These are phyloP conservation scores for Mastomys coucha DNA, from an alignment of 2,113 vertebrate genomes.

Conservation along the genomic window DNA sequence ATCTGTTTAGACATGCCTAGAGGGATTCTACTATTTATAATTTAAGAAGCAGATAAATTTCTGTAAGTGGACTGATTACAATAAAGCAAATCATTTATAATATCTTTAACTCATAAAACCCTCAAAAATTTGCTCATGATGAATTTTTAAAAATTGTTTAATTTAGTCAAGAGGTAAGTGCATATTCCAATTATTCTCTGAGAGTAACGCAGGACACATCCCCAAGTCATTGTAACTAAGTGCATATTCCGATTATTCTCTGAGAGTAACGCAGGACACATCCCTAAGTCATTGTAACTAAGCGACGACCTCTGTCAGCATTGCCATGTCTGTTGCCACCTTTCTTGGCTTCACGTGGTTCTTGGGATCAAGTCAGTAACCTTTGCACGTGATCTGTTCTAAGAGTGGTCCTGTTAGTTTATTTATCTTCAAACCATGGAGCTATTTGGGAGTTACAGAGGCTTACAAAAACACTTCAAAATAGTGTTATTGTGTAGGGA, in stretches of 20 bases:
- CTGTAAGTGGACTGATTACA: constrained; percentile 38
- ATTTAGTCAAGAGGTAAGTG: background rate
- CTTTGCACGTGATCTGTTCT: background rate
- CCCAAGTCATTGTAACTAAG: background rate
- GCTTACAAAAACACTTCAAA: background rate
- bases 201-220: background rate
- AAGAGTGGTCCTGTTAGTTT: background rate
- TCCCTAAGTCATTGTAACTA: background rate
- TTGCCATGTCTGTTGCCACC: background rate
- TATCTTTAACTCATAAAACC: constrained; percentile 33
- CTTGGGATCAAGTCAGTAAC: background rate
- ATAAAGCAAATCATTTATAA: constrained; percentile 20
- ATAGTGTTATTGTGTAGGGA: background rate
- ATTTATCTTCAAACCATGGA: background rate
- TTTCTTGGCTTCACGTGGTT: background rate
- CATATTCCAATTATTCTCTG: background rate
- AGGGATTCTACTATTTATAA: constrained; percentile 23
- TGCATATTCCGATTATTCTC: background rate
- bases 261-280: background rate
- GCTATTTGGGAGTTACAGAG: background rate
- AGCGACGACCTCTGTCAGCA: too few relatives aligned
- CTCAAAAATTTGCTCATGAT: constrained; percentile 36
- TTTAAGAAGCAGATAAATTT: constrained; percentile 20
- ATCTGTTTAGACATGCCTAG: constrained; percentile 21
- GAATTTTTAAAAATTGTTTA: constrained; percentile 2